phyloP scores from a whole-genome alignment of 2,797 vertebrate genomes.

The Philypnodon macrostomus region DNA sequence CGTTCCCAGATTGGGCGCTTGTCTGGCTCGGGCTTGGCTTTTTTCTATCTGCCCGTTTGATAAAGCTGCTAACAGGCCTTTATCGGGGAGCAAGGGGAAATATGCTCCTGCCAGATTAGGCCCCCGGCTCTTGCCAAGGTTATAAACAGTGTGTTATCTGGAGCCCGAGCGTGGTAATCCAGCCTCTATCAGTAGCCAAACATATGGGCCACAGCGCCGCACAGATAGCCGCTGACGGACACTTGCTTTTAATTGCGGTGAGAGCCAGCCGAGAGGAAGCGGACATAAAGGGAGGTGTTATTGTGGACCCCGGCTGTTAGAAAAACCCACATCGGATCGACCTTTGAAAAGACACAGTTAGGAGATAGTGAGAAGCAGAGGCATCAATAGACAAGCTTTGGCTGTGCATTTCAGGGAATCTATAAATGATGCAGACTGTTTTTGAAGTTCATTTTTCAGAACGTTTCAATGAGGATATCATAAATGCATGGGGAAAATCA shows the following conservation, averaged over 20 bases:
- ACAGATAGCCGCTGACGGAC: constrained; percentile 92
- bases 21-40: constrained; percentile 83
- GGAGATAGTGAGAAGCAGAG: constrained; percentile 27
- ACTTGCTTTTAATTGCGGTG: constrained; percentile 92
- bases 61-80: constrained; percentile 94
- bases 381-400: constrained; percentile 20
- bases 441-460: no score
- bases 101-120: constrained; percentile 99
- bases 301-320: constrained; percentile 61
- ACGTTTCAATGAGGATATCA: no score
- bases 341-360: constrained; percentile 66
- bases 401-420: not conserved
- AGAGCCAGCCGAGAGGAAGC: constrained; percentile 65
- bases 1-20: constrained; percentile 81
- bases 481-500: no score
- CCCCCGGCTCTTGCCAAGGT: constrained; percentile 96
- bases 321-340: constrained; percentile 58
- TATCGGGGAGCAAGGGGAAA: constrained; percentile 95
- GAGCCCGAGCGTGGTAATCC: constrained; percentile 95
- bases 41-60: constrained; percentile 78
- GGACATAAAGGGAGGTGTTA: constrained; percentile 55
- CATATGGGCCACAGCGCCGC: constrained; percentile 95
- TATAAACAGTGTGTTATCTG: constrained; percentile 98
- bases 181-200: constrained; percentile 95
- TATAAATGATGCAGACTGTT: not conserved